Base-by-base conservation (phyloP, 2,888 invertebrate species). In the Sinopyrophorus schimmeli region DNA sequence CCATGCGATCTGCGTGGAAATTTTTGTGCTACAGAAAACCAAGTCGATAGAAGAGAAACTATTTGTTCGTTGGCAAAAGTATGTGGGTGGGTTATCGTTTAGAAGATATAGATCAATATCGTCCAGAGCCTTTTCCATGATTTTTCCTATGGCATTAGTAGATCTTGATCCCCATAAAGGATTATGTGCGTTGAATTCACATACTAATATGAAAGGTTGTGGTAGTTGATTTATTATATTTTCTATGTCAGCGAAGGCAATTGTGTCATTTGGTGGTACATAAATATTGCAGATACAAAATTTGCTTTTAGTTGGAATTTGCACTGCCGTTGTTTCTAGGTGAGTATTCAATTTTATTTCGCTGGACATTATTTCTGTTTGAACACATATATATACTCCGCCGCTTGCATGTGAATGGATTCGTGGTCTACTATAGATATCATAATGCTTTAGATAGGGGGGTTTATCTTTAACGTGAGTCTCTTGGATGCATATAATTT, bases 201-300 rank as follows among this genome's bases (percentile, higher is more conserved):
- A 7, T 23, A 23, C 3, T 23, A 23, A 3, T 2, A 23, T 23
- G 23, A n/a, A 23, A 23, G 23, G 23, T 7, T 3, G n/a, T 23
- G 23, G 23, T 23, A 23, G 11, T 27, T 27, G 27, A 11, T 9
- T 27, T 3, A 27, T 27, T 3, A 27, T 27, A 27, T 27, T 11
- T 27, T 27, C 27, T 3, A 27, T 27, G 6, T 2, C 9, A 2
- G 3, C n/a, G 3, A 3, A 9, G 23, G 7, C 23, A 5, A 23
- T 5, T 27, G 27, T 2, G 10, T 27, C 3, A 6, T 27, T 27
- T 27, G 27, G 27, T 27, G 27, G 27, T 7, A 23, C 9, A 5
- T 23, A 23, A 3, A 23, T 23, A 5, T 23, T 23, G 6, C 23
- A 23, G 23, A 23, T 23, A 2, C n/a, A n/a, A 2, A 23, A 2